A percentile compares a stretch with the other conserved stretches of the same genome.
Conservation (phyloP, 2,888 invertebrate species). For the Trichopria drosophilae region DNA sequence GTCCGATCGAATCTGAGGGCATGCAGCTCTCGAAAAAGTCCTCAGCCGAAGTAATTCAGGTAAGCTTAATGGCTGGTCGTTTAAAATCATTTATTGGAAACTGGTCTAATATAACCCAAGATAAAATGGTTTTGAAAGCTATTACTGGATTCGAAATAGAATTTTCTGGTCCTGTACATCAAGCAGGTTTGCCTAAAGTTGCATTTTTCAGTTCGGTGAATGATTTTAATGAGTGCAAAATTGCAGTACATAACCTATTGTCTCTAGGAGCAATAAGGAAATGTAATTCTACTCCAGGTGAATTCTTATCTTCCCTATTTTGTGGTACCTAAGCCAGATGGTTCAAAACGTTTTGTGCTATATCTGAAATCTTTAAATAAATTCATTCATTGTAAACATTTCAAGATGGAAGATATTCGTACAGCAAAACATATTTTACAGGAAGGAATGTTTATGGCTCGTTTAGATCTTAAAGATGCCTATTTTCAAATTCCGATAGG, state of each 20-base stretch:
- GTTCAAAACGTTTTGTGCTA: constrained; percentile 18
- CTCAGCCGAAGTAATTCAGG: too few species aligned
- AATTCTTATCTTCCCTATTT: constrained; percentile 9
- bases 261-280: constrained; percentile 7
- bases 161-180: background rate
- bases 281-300: background rate
- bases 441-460: constrained; percentile 10
- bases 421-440: constrained; percentile 7
- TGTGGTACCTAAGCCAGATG: constrained; percentile 15
- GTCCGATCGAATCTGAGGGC: too few species aligned
- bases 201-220: too few species aligned
- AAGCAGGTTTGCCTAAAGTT: background rate
- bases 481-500: constrained; percentile 27
- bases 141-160: background rate
- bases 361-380: constrained; percentile 25
- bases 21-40: too few species aligned
- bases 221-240: too few species aligned
- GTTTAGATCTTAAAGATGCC: constrained; percentile 25
- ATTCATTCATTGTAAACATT: constrained; percentile 16
- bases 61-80: constrained; percentile 6
- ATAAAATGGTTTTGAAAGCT: background rate
- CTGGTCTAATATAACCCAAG: background rate
- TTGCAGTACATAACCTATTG: constrained; percentile 8
- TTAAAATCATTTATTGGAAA: background rate
- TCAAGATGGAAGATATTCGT: constrained; percentile 22